A percentile compares a stretch with the other conserved stretches of the same genome.
These are phyloP conservation scores for Charadrius vociferus DNA, from an alignment of 2,113 vertebrate genomes.

Conservation along the genomic window DNA sequence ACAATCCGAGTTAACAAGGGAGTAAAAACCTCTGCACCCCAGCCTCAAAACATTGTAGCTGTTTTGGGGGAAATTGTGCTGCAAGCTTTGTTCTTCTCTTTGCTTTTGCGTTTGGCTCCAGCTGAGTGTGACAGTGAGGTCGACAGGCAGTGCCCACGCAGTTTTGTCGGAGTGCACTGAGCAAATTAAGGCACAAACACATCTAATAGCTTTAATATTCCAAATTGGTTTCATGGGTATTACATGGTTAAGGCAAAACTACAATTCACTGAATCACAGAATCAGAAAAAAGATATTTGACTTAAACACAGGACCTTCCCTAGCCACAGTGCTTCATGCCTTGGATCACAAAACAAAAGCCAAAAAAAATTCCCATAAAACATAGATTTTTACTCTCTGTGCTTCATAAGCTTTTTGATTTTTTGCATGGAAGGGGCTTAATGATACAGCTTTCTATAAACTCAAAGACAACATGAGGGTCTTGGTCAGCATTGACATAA, in stretches of 20 bases:
- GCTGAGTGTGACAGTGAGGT: neutral
- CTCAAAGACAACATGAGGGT: slow-evolving; percentile 85
- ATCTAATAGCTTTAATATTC: neutral
- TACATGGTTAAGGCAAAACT: neutral
- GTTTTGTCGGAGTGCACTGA: neutral
- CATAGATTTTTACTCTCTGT: neutral
- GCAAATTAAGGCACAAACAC: neutral
- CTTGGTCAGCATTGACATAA: slow-evolving; percentile 86
- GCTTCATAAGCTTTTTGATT: neutral
- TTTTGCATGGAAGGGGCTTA: slow-evolving; percentile 69
- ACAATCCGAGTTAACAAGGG: neutral
- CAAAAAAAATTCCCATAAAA: neutral
- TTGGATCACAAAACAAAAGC: neutral
- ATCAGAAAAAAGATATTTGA: neutral
- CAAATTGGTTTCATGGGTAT: neutral
- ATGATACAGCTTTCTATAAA: slow-evolving; percentile 85
- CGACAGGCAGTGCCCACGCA: neutral
- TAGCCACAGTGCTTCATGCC: neutral
- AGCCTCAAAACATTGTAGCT: neutral
- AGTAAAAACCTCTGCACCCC: neutral
- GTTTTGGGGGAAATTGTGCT: neutral
- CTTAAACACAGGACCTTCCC: neutral
- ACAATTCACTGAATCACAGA: neutral
- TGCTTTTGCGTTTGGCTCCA: neutral
- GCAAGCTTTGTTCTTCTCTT: neutral